Conservation (phyloP, 2,797 vertebrate species). For the Triplophysa bombifrons region DNA sequence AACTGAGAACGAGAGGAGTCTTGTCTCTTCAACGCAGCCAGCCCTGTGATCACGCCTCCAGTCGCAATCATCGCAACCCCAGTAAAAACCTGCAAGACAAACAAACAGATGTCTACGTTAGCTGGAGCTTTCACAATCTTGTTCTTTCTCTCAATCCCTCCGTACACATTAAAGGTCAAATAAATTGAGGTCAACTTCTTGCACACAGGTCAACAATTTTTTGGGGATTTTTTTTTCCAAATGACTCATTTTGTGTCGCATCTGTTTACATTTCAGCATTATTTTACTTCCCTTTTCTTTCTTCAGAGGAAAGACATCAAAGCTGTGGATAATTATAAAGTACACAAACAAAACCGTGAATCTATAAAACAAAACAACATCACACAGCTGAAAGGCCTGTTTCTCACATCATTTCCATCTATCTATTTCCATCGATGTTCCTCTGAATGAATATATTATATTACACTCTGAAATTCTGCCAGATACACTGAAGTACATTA, state of each 20-base stretch:
- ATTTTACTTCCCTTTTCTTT: background rate
- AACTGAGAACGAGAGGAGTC: conserved; percentile 94
- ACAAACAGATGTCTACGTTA: conserved; percentile 11
- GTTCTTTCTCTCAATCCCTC: background rate
- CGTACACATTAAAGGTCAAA: background rate
- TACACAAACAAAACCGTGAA: background rate
- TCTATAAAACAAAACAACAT: background rate
- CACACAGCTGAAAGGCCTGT: background rate
- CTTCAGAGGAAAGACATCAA: background rate
- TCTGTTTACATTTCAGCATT: background rate
- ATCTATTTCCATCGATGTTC: background rate
- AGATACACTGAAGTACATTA: conserved; percentile 6
- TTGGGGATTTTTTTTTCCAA: too few species aligned
- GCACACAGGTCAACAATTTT: too few species aligned
- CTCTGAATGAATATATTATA: conserved; percentile 32
- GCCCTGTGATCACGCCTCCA: conserved; percentile 94
- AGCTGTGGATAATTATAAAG: conserved; percentile 24
- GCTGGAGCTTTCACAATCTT: background rate
- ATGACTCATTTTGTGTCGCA: too few species aligned
- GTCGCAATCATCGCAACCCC: conserved; percentile 90
- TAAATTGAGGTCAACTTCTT: too few species aligned
- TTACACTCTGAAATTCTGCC: background rate
- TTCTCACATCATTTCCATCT: background rate
- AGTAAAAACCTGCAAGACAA: conserved; percentile 51
- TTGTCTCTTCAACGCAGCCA: conserved; percentile 96